Evolutionary conservation across 2,888 invertebrate genomes (phyloP).

Genomic region (Pristionchus maxplancki): DNA sequence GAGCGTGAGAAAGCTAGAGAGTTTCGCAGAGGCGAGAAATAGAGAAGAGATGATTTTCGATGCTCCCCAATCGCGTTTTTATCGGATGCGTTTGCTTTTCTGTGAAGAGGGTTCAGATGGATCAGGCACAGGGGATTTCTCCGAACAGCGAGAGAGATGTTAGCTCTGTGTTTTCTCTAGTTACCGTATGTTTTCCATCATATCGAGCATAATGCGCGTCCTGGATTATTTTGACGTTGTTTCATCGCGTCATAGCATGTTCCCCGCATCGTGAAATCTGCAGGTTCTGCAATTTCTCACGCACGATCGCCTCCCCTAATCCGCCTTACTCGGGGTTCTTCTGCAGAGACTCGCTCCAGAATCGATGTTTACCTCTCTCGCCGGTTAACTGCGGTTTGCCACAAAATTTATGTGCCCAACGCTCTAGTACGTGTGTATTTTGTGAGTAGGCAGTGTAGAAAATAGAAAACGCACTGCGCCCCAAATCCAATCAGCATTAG

Average conservation of each 20-base stretch:
- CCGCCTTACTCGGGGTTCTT: background rate
- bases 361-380: background rate
- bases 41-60: conserved; percentile 1
- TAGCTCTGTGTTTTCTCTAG: background rate
- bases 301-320: background rate
- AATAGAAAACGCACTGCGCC: background rate
- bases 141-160: background rate
- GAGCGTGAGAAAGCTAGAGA: background rate
- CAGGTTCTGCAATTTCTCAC: too few species aligned
- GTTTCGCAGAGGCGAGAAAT: background rate
- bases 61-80: background rate
- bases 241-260: too few species aligned
- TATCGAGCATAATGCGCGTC: too few species aligned
- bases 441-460: background rate
- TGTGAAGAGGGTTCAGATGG: conserved; percentile 7
- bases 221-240: too few species aligned
- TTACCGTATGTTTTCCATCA: background rate
- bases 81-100: background rate
- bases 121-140: background rate
- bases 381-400: background rate
- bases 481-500: conserved; percentile 24
- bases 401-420: background rate
- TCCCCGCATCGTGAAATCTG: too few species aligned
- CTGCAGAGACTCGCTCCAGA: background rate
- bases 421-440: background rate